phyloP scores from a whole-genome alignment of 1,140 invertebrate species.

The Thaumetopoea pityocampa region DNA sequence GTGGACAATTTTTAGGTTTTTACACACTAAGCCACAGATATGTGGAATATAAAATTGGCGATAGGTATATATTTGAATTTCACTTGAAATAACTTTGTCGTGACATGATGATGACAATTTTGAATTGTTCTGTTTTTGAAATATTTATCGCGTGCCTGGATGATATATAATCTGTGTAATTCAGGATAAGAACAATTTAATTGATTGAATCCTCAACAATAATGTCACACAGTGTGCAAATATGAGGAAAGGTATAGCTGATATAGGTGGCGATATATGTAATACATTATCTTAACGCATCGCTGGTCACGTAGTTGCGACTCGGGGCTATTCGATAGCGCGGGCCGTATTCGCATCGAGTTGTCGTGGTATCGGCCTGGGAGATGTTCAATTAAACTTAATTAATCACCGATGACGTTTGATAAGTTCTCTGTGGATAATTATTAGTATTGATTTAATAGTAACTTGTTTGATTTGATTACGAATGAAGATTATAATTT shows the following conservation, averaged over 20 bases:
- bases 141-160: too few relatives aligned
- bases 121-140: too few relatives aligned
- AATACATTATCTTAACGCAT: slow-evolving; percentile 56
- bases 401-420: slow-evolving; percentile 39
- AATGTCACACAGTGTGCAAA: slow-evolving; percentile 5
- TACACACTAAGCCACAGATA: slow-evolving; percentile 7
- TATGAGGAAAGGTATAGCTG: slow-evolving; percentile 13
- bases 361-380: slow-evolving; percentile 24
- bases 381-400: slow-evolving; percentile 39
- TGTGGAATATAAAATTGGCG: slow-evolving; percentile 5
- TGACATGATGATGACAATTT: too few relatives aligned
- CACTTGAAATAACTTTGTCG: too few relatives aligned
- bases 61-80: too few relatives aligned
- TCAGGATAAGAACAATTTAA: too few relatives aligned
- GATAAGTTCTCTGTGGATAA: slow-evolving; percentile 28
- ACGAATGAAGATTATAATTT: too few relatives aligned
- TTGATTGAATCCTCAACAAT: slow-evolving; percentile 5
- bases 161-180: too few relatives aligned
- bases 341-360: slow-evolving; percentile 18
- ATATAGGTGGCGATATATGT: slow-evolving; percentile 52
- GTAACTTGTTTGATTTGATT: too few relatives aligned
- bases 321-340: slow-evolving; percentile 28
- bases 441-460: slow-evolving; percentile 16
- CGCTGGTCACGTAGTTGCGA: slow-evolving; percentile 40
- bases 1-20: slow-evolving; percentile 18